These are phyloP conservation scores for Campoplex nolae DNA, from an alignment of 2,888 invertebrate species.

Conservation along the genomic window DNA sequence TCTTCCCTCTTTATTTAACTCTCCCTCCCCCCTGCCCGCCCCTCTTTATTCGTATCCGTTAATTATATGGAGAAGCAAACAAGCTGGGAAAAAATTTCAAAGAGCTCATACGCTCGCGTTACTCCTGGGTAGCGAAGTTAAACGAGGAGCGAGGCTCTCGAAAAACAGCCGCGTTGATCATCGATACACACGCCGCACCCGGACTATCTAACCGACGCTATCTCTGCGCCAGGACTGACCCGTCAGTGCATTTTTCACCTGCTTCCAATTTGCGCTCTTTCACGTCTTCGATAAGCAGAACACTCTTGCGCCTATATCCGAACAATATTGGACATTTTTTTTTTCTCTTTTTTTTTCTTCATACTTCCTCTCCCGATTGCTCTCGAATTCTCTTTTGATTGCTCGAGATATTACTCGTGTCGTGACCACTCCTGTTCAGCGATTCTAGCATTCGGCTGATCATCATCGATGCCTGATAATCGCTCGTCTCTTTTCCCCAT, in stretches of 20 bases:
- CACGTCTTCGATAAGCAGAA: slow-evolving; percentile 21
- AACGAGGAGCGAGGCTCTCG: neutral
- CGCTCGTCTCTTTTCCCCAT: neutral
- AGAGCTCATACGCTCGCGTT: slow-evolving; percentile 8
- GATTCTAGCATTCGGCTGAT: too few species aligned
- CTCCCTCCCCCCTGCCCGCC: neutral
- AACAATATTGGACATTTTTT: neutral
- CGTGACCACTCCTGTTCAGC: neutral
- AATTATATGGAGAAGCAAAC: slow-evolving; percentile 57
- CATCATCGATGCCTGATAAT: too few species aligned
- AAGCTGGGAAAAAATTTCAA: slow-evolving; percentile 28
- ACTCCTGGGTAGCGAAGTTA: neutral
- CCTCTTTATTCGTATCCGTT: slow-evolving; percentile 54
- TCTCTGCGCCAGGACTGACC: slow-evolving; percentile 41
- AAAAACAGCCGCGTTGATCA: slow-evolving; percentile 42
- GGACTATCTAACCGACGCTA: slow-evolving; percentile 54
- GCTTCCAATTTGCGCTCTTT: slow-evolving; percentile 68
- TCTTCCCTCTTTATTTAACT: neutral
- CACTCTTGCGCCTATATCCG: neutral
- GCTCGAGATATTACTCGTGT: neutral
- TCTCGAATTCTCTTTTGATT: neutral
- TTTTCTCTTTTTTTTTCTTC: neutral
- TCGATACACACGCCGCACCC: slow-evolving; percentile 19
- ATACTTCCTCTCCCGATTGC: slow-evolving; percentile 4
- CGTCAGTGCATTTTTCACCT: slow-evolving; percentile 65